Evolutionary conservation across 2,888 invertebrate genomes (phyloP), one percentile per base, ranked within the genome.

Genomic region (Tuta absoluta): DNA sequence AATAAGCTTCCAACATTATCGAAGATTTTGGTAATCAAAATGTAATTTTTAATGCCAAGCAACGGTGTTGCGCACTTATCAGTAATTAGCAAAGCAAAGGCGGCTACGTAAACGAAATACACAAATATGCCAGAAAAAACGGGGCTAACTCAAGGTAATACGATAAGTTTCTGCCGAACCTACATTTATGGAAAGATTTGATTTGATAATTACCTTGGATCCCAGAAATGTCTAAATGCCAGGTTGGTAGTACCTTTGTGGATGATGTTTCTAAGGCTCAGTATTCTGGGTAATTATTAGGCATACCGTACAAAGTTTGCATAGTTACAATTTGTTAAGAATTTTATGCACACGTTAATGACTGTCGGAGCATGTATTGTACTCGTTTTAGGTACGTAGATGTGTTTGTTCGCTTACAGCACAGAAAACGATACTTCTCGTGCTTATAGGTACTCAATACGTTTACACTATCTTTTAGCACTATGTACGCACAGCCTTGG

Each of bases 401-500:
- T 62, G 17, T 49, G 38, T 23, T 48, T 57, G 61, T 56, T n/a
- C 19, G 48, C 63, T 64, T 64, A 53, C 68, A 65, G 70, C 69
- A 74, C 69, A 41, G 72, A 72, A 75, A 75, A 77, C 72, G 68
- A 66, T 68, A 78, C 73, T 76, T 76, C 72, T 71, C 65, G 66
- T 69, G 77, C 73, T 75, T 76, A 71, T 64, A 63, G 2, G 69
- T 70, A 73, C 75, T 79, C 77, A 78, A 75, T 75, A 74, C 79
- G 75, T 82, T 82, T 81, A 74, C 75, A 70, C 72, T 80, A 75
- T 75, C 75, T 73, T 73, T 82, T 83, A 82, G 72, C 77, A 79
- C 76, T 75, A 73, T 70, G 72, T 69, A 62, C 49, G 41, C 19
- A 11, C 65, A 72, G 68, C 75, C 75, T 75, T 75, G 75, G 68